Evolutionary conservation across 1,140 invertebrate genomes (phyloP), one percentile per base, ranked within the genome.

Genomic region (Eumaeus atala): DNA sequence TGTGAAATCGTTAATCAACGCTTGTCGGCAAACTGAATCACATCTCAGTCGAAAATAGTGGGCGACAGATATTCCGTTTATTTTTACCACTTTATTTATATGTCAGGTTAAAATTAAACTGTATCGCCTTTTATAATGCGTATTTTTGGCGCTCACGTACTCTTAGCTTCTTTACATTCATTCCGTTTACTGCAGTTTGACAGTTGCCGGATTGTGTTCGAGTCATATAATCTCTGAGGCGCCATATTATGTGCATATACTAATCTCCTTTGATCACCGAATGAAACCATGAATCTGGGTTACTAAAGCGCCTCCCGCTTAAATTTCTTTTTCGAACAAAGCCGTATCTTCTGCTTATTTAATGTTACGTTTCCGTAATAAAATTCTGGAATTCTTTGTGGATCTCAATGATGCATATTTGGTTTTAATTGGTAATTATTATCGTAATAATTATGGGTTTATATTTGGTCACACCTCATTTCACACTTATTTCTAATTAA

Each of bases 161-260:
- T 44, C 40, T 44, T 40, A 40, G 12, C 8, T 28, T 40, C 12
- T 44, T 14, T 8, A 44, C 16, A 18, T 1, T n/a, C 9, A 44
- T 44, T 44, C 21, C 40, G 40, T 44, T 44, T 44, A 9, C 12
- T 44, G 40, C 16, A 44, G 12, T 44, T 44, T 9, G 16, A 6
- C 40, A 14, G 17, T 44, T 44, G 40, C 17, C 40, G 40, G 40
- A 14, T 44, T 44, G 16, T 44, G 40, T 44, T 44, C 16, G 12
- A 44, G 40, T 44, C 40, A 44, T 44, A 44, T 44, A 44, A 44
- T 44, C 40, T 44, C 16, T 16, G 12, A 44, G 40, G 40, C 40
- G 40, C 40, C 40, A 44, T 44, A 16, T 44, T 44, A 28, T 28
- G 14, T 44, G 12, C 40, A 44, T 16, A 44, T 44, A 44, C 14